Base-by-base conservation (phyloP, 2,888 invertebrate genomes). In the Melanostoma mellinum region DNA sequence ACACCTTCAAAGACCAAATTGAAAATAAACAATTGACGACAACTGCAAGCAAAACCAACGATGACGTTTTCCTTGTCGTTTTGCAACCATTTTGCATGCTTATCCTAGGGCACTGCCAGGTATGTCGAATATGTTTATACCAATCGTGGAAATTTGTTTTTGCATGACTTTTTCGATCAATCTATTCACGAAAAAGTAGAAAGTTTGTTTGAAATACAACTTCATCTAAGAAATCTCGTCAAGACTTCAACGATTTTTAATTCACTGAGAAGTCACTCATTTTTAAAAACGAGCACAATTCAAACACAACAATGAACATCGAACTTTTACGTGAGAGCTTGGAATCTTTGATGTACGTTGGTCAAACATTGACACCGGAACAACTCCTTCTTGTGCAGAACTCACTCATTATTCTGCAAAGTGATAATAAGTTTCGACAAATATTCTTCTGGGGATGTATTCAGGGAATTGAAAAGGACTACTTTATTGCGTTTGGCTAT, bases 381-480 rank as follows among this genome's bases (percentile, higher is more conserved):
- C 94, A 95, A 87, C 94, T 95, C 80, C 92, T 94, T 0, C 87
- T 95, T 71, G 91, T 97, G 9, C 94, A 96, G 88, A 96, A 96
- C 89, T 96, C 97, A 0, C 91, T 98, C 3, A 92, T 95, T 0
- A 91, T 96, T 72, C 92, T 97, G 46, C 95, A 97, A 91, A 94
- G 94, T 85, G 97, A 97, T 89, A 97, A 97, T 90, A 96, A 97
- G 89, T 97, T 97, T 90, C 91, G 93, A 10, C 94, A 94, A 88
- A 93, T 96, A 67, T 97, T 94, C 88, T 96, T 97, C 88, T 97
- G 97, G 97, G 98, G 97, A 0, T 94, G 95, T 88, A 94, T 98
- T 65, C 93, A 94, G 86, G 97, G 96, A 1, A 92, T 94, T 0
- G 94, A 94, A 85, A 93, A 93, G 20, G 97, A 97, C 90, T 98